Percentiles rank a stretch among this genome's conserved stretches.
Conservation (phyloP, 1,140 invertebrate genomes). For the Heliconius nattereri region DNA sequence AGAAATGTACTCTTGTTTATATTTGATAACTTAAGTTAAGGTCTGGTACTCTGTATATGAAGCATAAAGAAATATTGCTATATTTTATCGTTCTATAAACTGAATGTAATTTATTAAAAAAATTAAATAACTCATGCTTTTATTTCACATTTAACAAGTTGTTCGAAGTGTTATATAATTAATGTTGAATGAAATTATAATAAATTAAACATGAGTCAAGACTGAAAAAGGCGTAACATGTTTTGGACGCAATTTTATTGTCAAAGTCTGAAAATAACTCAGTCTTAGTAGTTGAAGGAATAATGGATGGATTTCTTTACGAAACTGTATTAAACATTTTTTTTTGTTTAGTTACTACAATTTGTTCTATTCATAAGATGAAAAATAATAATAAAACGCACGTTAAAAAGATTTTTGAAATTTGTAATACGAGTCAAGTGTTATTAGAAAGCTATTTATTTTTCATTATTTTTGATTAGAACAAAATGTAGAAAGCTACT, state of each 20-base stretch:
- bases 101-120: too few relatives aligned
- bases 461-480: not conserved
- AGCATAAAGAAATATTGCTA: not conserved
- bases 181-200: not conserved
- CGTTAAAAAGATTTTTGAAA: too few relatives aligned
- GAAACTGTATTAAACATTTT: not conserved
- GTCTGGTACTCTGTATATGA: not conserved
- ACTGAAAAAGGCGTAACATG: slow-evolving; percentile 19
- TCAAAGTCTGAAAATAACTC: slow-evolving; percentile 55
- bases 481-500: slow-evolving; percentile 3
- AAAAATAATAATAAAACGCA: not conserved
- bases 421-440: not conserved
- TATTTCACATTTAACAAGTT: not conserved
- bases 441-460: not conserved
- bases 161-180: not conserved
- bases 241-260: slow-evolving; percentile 66
- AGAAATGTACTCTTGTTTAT: slow-evolving; percentile 1
- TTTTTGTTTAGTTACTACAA: not conserved
- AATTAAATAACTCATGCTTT: not conserved
- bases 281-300: slow-evolving; percentile 52
- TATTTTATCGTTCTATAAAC: not conserved
- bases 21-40: not conserved
- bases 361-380: not conserved
- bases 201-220: not conserved
- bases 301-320: slow-evolving; percentile 36